A percentile compares a stretch with the other conserved stretches of the same genome.
phyloP scores from a whole-genome alignment of 1,140 invertebrate genomes.

The Papilio polytes region DNA sequence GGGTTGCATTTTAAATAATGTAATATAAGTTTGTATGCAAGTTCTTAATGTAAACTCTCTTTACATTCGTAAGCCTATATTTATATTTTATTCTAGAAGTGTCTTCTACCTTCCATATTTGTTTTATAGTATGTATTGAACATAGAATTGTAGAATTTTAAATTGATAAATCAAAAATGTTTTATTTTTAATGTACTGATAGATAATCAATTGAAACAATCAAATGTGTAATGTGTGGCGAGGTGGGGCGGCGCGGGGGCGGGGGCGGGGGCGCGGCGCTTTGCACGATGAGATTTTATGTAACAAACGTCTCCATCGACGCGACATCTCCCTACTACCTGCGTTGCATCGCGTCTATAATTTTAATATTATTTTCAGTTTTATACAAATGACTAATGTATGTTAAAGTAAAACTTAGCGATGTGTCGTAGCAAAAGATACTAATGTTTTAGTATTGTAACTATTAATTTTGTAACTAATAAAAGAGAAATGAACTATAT shows the following conservation, averaged over 20 bases:
- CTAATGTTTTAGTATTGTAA: slow-evolving; percentile 32
- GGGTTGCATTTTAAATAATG: slow-evolving; percentile 79
- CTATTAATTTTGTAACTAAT: slow-evolving; percentile 41
- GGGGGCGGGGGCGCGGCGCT: neutral
- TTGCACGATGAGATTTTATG: slow-evolving; percentile 19
- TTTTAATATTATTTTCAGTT: neutral
- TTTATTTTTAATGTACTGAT: slow-evolving; percentile 75
- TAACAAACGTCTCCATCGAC: slow-evolving; percentile 2
- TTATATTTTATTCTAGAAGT: slow-evolving; percentile 79
- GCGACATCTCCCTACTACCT: neutral
- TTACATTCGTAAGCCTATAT: slow-evolving; percentile 82
- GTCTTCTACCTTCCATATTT: slow-evolving; percentile 77
- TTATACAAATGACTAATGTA: slow-evolving; percentile 24
- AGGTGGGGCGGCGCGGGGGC: neutral
- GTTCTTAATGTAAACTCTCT: slow-evolving; percentile 80
- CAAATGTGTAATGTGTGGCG: slow-evolving; percentile 68
- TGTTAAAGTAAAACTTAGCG: slow-evolving; percentile 6
- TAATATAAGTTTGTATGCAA: slow-evolving; percentile 80
- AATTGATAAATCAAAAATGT: slow-evolving; percentile 69
- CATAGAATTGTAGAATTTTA: slow-evolving; percentile 70
- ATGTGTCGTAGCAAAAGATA: slow-evolving; percentile 1
- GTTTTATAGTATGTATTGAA: slow-evolving; percentile 81
- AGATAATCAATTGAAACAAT: slow-evolving; percentile 76
- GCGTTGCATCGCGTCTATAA: neutral
- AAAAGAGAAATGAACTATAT: slow-evolving; percentile 27